These are phyloP conservation scores for Thripadectes ignobilis DNA, from an alignment of 2,797 vertebrate species.

Conservation along the genomic window DNA sequence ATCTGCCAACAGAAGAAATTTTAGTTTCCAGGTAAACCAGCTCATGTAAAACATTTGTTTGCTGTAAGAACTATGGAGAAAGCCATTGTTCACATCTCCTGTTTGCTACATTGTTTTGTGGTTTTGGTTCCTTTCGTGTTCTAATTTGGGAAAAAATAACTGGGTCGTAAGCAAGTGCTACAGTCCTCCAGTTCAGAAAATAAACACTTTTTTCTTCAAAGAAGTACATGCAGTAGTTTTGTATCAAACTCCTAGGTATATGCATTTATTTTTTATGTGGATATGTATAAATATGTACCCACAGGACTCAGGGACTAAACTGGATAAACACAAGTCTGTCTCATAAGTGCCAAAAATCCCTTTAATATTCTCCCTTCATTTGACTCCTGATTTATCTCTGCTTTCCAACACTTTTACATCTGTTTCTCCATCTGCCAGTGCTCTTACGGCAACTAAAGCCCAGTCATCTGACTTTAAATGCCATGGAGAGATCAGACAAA, in stretches of 20 bases:
- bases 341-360: neutral
- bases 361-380: neutral
- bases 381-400: neutral
- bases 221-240: neutral
- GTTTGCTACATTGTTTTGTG: accelerated
- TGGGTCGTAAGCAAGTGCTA: neutral
- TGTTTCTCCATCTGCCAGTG: constrained; percentile 4
- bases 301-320: neutral
- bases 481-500: neutral
- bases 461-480: neutral
- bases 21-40: neutral
- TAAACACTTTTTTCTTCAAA: neutral
- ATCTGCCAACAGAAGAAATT: neutral
- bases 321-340: neutral
- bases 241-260: neutral
- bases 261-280: neutral
- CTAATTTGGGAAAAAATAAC: neutral
- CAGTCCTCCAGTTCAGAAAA: neutral
- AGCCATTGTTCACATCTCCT: neutral
- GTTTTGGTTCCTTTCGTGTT: neutral
- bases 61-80: neutral
- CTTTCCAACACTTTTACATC: neutral
- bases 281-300: neutral
- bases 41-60: neutral
- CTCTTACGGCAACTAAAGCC: neutral